Percentiles rank a stretch among this genome's conserved stretches.
Conservation (phyloP, 2,888 invertebrate species). For the Drosophila quasianomalipes region DNA sequence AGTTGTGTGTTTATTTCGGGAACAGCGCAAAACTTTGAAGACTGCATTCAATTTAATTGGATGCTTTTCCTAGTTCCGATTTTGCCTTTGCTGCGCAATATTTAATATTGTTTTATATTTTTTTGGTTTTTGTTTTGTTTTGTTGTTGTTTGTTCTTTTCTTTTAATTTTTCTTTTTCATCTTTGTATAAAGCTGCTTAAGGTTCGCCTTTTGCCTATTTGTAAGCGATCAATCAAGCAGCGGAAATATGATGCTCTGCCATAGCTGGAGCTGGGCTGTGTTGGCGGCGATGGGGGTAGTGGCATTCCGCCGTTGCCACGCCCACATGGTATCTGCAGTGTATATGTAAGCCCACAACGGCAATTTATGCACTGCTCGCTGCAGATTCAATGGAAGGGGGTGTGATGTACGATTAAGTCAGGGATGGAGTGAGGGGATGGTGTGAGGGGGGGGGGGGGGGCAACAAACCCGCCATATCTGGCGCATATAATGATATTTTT, state of each 20-base stretch:
- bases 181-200: constrained; percentile 32
- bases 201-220: constrained; percentile 57
- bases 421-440: neutral
- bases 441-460: neutral
- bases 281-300: neutral
- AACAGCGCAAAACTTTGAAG: neutral
- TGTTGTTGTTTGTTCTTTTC: neutral
- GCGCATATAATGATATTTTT: constrained; percentile 74
- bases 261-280: neutral
- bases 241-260: constrained; percentile 58
- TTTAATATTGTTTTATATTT: neutral
- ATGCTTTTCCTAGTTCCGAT: constrained; percentile 2
- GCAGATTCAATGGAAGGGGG: neutral
- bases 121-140: neutral
- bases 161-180: constrained; percentile 4
- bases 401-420: neutral
- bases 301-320: constrained; percentile 19
- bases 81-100: neutral
- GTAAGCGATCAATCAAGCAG: constrained; percentile 76
- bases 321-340: constrained; percentile 29
- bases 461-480: constrained; percentile 54
- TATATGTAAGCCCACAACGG: constrained; percentile 34
- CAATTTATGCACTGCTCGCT: constrained; percentile 69
- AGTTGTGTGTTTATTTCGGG: constrained; percentile 5
- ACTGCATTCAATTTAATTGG: constrained; percentile 17